Percentiles rank a stretch among this genome's conserved stretches.
Conservation (phyloP, 2,888 invertebrate genomes). For the Pristionchus fissidentatus region DNA sequence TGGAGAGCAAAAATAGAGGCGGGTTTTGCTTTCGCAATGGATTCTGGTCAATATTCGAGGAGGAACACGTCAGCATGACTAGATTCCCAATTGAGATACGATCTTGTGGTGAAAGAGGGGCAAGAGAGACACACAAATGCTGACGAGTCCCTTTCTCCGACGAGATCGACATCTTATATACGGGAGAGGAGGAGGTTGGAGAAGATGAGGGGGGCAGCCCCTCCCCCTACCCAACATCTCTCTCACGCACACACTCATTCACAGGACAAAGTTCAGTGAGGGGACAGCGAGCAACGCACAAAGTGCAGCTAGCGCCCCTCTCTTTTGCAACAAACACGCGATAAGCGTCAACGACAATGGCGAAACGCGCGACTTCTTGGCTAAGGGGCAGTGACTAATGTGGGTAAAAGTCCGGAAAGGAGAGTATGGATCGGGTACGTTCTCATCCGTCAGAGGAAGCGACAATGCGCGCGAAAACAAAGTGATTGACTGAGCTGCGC, state of each 20-base stretch:
- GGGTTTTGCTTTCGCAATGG: too few species aligned
- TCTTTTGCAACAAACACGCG: too few species aligned
- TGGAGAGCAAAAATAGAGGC: background rate
- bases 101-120: too few species aligned
- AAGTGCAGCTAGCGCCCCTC: too few species aligned
- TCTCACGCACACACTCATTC: constrained; percentile 4
- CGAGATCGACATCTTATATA: constrained; percentile 6
- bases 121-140: too few species aligned
- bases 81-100: too few species aligned
- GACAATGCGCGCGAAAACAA: background rate
- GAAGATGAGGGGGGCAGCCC: background rate
- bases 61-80: too few species aligned
- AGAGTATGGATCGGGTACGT: background rate
- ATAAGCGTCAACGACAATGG: background rate
- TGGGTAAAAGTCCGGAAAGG: background rate
- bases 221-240: constrained; percentile 3
- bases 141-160: background rate
- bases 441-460: background rate
- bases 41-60: too few species aligned
- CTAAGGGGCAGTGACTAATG: background rate
- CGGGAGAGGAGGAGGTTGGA: constrained; percentile 1
- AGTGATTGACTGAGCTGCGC: too few species aligned
- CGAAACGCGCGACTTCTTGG: background rate
- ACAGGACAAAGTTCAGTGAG: constrained; percentile 21
- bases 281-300: background rate